Base-by-base conservation (phyloP, 2,113 vertebrate species). In the Peromyscus polionotus region DNA sequence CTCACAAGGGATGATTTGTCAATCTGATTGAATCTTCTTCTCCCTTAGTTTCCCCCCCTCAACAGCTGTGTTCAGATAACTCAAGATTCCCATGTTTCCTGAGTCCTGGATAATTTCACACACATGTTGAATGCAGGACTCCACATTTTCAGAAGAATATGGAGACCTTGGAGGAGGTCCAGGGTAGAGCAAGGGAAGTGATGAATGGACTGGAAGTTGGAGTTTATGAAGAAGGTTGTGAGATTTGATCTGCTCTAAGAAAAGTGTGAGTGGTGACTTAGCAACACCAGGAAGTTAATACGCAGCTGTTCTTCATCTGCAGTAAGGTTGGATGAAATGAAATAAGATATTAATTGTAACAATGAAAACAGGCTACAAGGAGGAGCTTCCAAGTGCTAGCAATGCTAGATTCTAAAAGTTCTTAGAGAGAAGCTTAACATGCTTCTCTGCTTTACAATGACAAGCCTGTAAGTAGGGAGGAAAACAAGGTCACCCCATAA, bases 61-160 rank as follows among this genome's bases (percentile, higher is more conserved):
- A n/a, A 94, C 95, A 98, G 94, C 97, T 98, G 95, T 85, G 48
- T 86, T 96, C 96, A 97, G 80, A 96, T 95, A 97, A 98, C 92
- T 96, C 95, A 94, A 59, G 81, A 79, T 90, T 96, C 84, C 87
- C n/a, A 14, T 97, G 92, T 96, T 97, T 97, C 92, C 96, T 90
- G 91, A 96, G 96, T 80, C 90, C 97, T 97, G 96, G 93, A 94
- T 96, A 97, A 97, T 98, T 96, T 97, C 96, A 97, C 92, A 96
- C 63, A 96, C 87, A 98, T 93, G 91, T 97, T 93, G 89, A 75
- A 33, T 94, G 90, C 70, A 81, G 79, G 96, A 68, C 91, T 96
- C 63, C n/a, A 94, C 45, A 63, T 93, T 96, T 98, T 97, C 93
- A 93, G 90, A 94, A 97, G 94, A 97, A 95, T 97, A 96, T 96